These are phyloP conservation scores for Protaetia brevitarsis DNA, from an alignment of 1,140 invertebrate species.

Conservation along the genomic window DNA sequence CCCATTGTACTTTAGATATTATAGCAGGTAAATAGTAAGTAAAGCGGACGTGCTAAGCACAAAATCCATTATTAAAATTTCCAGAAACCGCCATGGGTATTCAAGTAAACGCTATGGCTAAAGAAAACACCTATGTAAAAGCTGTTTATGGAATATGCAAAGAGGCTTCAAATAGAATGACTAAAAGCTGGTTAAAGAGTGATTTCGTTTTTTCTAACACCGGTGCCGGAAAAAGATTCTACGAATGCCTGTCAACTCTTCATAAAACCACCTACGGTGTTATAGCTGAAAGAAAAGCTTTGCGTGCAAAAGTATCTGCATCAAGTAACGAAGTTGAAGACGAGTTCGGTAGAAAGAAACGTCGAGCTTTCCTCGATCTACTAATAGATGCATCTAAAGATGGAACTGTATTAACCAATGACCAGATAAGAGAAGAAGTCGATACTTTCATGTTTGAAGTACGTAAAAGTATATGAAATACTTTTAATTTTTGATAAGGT, in stretches of 20 bases:
- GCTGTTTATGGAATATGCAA: constrained; percentile 46
- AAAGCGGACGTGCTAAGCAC: neutral
- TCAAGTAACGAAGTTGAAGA: constrained; percentile 36
- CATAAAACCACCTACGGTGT: constrained; percentile 67
- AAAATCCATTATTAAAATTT: neutral
- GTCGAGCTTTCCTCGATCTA: constrained; percentile 73
- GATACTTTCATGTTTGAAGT: constrained; percentile 77
- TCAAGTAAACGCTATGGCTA: neutral
- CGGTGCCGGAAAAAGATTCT: neutral
- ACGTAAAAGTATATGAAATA: constrained; percentile 63
- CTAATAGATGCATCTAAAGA: constrained; percentile 59
- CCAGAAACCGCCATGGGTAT: constrained; percentile 11
- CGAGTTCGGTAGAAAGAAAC: constrained; percentile 52
- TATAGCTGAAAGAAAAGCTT: constrained; percentile 43
- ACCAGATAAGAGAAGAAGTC: constrained; percentile 68
- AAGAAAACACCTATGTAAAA: neutral
- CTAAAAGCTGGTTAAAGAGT: constrained; percentile 57
- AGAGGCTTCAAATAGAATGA: constrained; percentile 54
- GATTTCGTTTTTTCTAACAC: constrained; percentile 37
- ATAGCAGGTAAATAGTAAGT: constrained; percentile 67
- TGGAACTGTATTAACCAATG: constrained; percentile 58
- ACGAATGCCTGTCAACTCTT: constrained; percentile 40
- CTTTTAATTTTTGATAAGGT: constrained; percentile 40
- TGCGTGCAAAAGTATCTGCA: constrained; percentile 34
- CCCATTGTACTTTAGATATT: constrained; percentile 74